Base-by-base conservation (phyloP, 1,140 invertebrate genomes). In the Chionoecetes opilio region DNA sequence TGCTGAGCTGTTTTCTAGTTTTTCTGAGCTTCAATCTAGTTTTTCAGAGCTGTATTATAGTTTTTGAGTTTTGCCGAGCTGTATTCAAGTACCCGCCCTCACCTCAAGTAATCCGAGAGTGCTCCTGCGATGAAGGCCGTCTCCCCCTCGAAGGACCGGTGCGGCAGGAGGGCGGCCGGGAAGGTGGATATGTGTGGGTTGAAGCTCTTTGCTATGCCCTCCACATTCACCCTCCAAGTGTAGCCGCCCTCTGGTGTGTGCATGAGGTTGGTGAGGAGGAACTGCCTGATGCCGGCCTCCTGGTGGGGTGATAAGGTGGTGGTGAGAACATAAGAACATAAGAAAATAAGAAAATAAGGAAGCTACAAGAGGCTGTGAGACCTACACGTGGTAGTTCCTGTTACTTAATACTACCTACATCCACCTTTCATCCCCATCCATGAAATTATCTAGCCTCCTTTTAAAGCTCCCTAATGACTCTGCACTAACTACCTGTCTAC, bases 61-160 rank as follows among this genome's bases (percentile, higher is more conserved):
- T n/a, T n/a, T n/a, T n/a, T n/a, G n/a, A n/a, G n/a, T n/a, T n/a
- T n/a, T n/a, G n/a, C n/a, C n/a, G n/a, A n/a, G n/a, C n/a, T 41
- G 38, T 41, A 3, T 14, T 41, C 3, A 41, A 3, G 14, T 14
- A 41, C 5, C 38, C 14, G 38, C 26, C 87, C 82, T 88, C 97
- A 98, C 98, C 97, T 98, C 96, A 99, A 97, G 97, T 98, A 99
- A 97, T 98, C 97, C 21, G 99, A 99, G 5, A 98, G 97, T 31
- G 97, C 97, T 92, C 99, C 99, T 93, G 98, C 98, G 96, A 99
- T 97, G 97, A 99, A 99, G 0, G 99, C 97, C 9, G 98, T 98
- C 21, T 98, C 98, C 35, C 98, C 98, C 82, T 98, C 98, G 97
- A 98, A 99, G 11, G 96, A 96, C 0, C 97, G 97, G 91, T 98